Evolutionary conservation across 2,797 vertebrate species (phyloP).

Genomic region (Spondyliosoma cantharus): DNA sequence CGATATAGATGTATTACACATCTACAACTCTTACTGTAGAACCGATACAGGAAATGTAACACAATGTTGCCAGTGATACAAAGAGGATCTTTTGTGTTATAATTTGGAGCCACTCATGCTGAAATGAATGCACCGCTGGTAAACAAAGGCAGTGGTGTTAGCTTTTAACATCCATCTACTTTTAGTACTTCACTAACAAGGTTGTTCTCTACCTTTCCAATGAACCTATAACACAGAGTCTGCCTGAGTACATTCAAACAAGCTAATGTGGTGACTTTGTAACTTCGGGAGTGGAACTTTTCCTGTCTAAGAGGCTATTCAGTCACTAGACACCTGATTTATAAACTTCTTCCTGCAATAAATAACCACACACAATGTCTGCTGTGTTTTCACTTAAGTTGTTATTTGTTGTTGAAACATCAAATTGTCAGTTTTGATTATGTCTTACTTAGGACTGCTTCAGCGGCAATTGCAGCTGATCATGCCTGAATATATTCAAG

Average conservation of each 20-base stretch:
- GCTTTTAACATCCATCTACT: constrained; percentile 4
- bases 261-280: neutral
- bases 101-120: neutral
- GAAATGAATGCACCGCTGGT: neutral
- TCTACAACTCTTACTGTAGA: neutral
- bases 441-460: neutral
- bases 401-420: constrained; percentile 1
- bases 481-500: neutral
- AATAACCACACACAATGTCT: neutral
- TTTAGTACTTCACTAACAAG: constrained; percentile 8
- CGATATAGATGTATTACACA: neutral
- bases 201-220: constrained; percentile 9
- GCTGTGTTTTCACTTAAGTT: neutral
- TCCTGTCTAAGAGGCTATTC: neutral
- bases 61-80: neutral
- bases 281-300: neutral
- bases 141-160: neutral
- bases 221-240: neutral
- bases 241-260: neutral
- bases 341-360: neutral
- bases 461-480: neutral
- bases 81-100: neutral
- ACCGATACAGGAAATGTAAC: neutral
- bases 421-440: constrained; percentile 18
- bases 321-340: neutral